Evolutionary conservation across 2,888 invertebrate genomes (phyloP), one percentile per base, ranked within the genome.

Genomic region (Dromius quadrimaculatus): DNA sequence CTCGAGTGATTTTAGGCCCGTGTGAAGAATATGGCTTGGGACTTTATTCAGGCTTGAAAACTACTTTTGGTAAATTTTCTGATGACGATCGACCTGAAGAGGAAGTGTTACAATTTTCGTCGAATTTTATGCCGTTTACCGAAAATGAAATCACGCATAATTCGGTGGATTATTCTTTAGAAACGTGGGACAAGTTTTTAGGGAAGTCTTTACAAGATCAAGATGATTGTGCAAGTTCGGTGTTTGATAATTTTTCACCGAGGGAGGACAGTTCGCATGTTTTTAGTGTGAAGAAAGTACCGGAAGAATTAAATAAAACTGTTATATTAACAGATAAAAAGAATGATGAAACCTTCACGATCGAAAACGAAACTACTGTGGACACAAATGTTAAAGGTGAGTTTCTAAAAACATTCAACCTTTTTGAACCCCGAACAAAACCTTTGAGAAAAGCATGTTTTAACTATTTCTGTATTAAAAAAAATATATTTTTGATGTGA

Each of bases 1-100:
- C 85, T 70, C 85, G 85, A n/a, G 87, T 88, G 2, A 86, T 87
- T 8, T 75, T 88, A 36, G 87, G 87, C 1, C 85, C 87, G 0
- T 87, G 86, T 74, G 87, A 87, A 73, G 86, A 86, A 75, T 86
- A 84, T 74, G 82, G 85, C 0, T 77, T 85, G 34, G 87, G 87
- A 71, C 79, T 84, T 32, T 86, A 83, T 76, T 86, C 84, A 75
- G 84, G 84, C 0, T 76, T 83, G 0, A 87, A 87, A 78, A 83
- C 86, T 0, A 78, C 85, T 41, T 76, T 82, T 32, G 72, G 70
- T 2, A 74, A 75, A 17, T 78, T 81, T 0, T 45, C 57, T 3
- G 84, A 84, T 28, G 84, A 38, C 20, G 85, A 85, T 36, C 73
- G 84, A 19, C 84, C 84, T 0, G 84, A 83, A 74, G 85, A 85